These are phyloP conservation scores for Microctenopoma lineatum DNA, from an alignment of 2,797 vertebrate genomes.

Conservation along the genomic window DNA sequence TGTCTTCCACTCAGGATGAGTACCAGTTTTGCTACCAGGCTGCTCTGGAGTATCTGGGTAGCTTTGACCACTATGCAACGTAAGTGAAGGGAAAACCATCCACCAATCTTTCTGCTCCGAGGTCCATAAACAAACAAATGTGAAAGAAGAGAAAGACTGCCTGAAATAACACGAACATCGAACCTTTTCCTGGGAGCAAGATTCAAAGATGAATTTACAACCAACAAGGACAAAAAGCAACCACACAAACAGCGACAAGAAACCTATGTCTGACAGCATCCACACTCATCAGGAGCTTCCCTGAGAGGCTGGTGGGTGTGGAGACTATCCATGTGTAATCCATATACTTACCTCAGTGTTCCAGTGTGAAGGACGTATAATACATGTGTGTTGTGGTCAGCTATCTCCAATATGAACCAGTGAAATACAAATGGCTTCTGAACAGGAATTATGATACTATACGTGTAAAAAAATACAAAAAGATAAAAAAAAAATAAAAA, in stretches of 20 bases:
- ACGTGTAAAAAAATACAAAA: conserved; percentile 75
- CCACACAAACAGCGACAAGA: conserved; percentile 68
- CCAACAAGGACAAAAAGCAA: conserved; percentile 63
- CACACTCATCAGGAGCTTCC: conserved; percentile 68
- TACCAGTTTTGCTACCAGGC: conserved; percentile 99
- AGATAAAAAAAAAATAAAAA: conserved; percentile 33
- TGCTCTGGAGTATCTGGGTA: conserved; percentile 96
- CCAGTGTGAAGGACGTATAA: conserved; percentile 84
- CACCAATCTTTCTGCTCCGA: conserved; percentile 66
- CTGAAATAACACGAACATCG: conserved; percentile 46
- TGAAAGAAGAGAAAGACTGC: conserved; percentile 46
- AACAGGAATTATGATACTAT: conserved; percentile 80
- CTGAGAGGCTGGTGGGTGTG: conserved; percentile 67
- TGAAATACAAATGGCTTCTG: conserved; percentile 81
- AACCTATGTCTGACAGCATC: conserved; percentile 67
- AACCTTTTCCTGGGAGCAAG: conserved; percentile 65
- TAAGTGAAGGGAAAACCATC: conserved; percentile 84
- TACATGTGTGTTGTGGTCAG: conserved; percentile 86
- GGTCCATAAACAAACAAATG: conserved; percentile 59
- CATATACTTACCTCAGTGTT: conserved; percentile 93
- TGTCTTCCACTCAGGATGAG: conserved; percentile 86
- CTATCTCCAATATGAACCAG: conserved; percentile 85
- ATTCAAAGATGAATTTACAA: conserved; percentile 57
- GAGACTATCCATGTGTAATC: conserved; percentile 83
- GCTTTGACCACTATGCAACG: conserved; percentile 99